Percentiles rank a stretch among this genome's conserved stretches.
These are phyloP conservation scores for Acropternis orthonyx DNA, from an alignment of 2,797 vertebrate species.

Conservation along the genomic window DNA sequence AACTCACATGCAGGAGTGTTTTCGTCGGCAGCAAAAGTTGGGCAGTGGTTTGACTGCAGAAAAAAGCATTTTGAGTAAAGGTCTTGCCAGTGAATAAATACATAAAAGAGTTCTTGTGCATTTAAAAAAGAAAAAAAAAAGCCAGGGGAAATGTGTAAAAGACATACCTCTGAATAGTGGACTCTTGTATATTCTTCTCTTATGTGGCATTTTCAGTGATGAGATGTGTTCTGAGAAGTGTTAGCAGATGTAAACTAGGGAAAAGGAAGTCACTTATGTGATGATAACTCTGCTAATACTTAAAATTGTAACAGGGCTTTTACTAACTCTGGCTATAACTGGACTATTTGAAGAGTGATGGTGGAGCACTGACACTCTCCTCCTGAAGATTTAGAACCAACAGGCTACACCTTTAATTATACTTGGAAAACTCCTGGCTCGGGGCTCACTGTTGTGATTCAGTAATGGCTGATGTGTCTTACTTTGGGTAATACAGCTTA, in stretches of 20 bases:
- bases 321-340: background rate
- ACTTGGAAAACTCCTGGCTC: background rate
- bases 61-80: background rate
- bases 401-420: background rate
- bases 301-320: background rate
- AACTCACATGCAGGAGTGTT: background rate
- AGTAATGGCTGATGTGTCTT: background rate
- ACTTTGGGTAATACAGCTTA: background rate
- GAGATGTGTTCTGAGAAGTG: background rate
- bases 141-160: background rate
- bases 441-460: background rate
- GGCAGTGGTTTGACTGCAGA: background rate
- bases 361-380: background rate
- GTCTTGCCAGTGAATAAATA: background rate
- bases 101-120: background rate
- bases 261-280: background rate
- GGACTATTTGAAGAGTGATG: background rate
- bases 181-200: background rate
- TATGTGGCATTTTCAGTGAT: background rate
- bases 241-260: background rate
- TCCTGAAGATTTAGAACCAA: background rate
- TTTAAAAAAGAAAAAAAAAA: background rate
- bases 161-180: background rate
- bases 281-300: background rate
- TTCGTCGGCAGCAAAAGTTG: background rate